A percentile compares a stretch with the other conserved stretches of the same genome.
phyloP scores from a whole-genome alignment of 2,797 vertebrate genomes.

The Hyperoplus lanceolatus region DNA sequence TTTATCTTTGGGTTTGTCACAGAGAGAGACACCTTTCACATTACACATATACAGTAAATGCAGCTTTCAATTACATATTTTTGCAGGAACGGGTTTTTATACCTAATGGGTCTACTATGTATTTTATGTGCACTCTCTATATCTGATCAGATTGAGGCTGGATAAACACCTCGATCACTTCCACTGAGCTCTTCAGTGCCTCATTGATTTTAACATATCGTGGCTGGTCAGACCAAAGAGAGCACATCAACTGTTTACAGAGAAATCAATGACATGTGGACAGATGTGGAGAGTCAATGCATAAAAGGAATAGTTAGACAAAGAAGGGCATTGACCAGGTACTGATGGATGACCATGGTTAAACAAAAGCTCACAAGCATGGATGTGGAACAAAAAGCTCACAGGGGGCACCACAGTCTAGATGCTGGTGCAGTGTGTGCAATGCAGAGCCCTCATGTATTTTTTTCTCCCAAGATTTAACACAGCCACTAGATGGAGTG shows the following conservation, averaged over 20 bases:
- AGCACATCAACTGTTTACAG: slow-evolving; percentile 49
- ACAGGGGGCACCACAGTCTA: slow-evolving; percentile 28
- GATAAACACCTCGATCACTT: slow-evolving; percentile 18
- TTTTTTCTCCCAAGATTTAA: slow-evolving; percentile 15
- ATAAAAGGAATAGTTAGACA: slow-evolving; percentile 42
- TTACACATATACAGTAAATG: slow-evolving; percentile 12
- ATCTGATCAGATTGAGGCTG: slow-evolving; percentile 4
- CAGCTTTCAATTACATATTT: slow-evolving; percentile 15
- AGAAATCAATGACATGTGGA: slow-evolving; percentile 53
- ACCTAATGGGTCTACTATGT: slow-evolving; percentile 11
- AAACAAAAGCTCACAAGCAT: slow-evolving; percentile 24
- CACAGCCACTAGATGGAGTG: slow-evolving; percentile 79
- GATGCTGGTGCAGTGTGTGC: slow-evolving; percentile 49
- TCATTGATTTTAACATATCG: slow-evolving; percentile 71
- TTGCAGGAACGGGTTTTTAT: slow-evolving; percentile 15
- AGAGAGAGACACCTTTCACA: not conserved
- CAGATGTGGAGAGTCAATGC: slow-evolving; percentile 44
- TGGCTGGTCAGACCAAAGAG: slow-evolving; percentile 39
- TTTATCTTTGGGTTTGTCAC: not conserved
- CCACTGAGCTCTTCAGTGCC: slow-evolving; percentile 31
- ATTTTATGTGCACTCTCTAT: slow-evolving; percentile 17
- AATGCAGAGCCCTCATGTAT: slow-evolving; percentile 40
- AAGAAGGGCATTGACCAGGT: slow-evolving; percentile 31
- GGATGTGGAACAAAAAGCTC: slow-evolving; percentile 14
- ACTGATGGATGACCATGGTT: slow-evolving; percentile 40